phyloP scores from a whole-genome alignment of 2,888 invertebrate genomes.

The Linhomoeus sp. region DNA sequence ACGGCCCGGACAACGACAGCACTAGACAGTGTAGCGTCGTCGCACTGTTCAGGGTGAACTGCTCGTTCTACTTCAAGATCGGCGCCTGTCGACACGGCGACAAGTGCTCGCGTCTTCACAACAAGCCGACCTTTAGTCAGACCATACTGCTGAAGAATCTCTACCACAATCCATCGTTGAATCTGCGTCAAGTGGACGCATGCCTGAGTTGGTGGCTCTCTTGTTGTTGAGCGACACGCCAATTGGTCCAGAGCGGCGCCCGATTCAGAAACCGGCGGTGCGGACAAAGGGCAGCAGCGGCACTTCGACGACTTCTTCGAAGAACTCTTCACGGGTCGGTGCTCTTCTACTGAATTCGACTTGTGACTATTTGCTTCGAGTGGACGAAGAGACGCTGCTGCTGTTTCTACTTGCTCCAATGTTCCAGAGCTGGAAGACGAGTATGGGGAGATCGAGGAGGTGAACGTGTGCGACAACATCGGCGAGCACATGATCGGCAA shows the following conservation, averaged over 20 bases:
- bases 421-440: constrained; percentile 97
- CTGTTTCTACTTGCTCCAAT: too few relatives aligned
- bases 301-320: constrained; percentile 99
- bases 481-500: constrained; percentile 96
- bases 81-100: constrained; percentile 99
- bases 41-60: constrained; percentile 53
- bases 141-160: constrained; percentile 88
- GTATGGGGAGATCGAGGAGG: constrained; percentile 98
- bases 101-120: constrained; percentile 90
- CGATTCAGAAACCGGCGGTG: too few relatives aligned
- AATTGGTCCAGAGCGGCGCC: too few relatives aligned
- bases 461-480: constrained; percentile 99
- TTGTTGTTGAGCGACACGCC: too few relatives aligned
- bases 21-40: not conserved
- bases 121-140: constrained; percentile 96
- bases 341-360: too few relatives aligned
- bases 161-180: constrained; percentile 94
- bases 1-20: not conserved
- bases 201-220: constrained; percentile 52
- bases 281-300: constrained; percentile 46
- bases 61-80: constrained; percentile 99
- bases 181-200: constrained; percentile 89
- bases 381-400: too few relatives aligned
- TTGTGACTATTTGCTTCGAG: too few relatives aligned
- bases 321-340: constrained; percentile 92